Percentiles rank a stretch among this genome's conserved stretches.
phyloP scores from a whole-genome alignment of 1,140 invertebrate species.

The Eriocheir sinensis region DNA sequence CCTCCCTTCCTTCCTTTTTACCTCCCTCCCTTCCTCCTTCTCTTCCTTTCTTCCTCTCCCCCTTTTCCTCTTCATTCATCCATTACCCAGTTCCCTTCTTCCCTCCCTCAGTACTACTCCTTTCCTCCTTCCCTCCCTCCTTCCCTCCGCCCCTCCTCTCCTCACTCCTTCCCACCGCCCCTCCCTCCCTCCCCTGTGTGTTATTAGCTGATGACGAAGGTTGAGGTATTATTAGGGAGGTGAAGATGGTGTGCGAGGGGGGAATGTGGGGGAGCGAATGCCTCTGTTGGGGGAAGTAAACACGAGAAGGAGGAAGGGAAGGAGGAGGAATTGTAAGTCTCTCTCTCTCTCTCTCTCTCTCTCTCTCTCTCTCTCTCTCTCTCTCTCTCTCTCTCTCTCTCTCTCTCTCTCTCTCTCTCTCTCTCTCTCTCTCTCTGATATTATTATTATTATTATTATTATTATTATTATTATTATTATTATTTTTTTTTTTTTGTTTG shows the following conservation, averaged over 20 bases:
- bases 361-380: neutral
- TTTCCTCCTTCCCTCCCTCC: neutral
- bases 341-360: neutral
- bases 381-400: neutral
- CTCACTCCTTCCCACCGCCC: neutral
- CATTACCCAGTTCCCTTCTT: too few species aligned
- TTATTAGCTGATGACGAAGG: neutral
- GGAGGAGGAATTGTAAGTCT: neutral
- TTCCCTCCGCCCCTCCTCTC: neutral
- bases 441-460: too few species aligned
- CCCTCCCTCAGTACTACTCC: too few species aligned
- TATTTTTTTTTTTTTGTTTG: neutral
- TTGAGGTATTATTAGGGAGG: neutral
- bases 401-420: constrained; percentile 5
- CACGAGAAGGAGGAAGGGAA: too few species aligned
- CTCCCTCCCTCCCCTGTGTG: neutral
- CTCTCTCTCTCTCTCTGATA: neutral
- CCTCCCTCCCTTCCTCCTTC: neutral
- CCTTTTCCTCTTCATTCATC: too few species aligned
- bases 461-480: too few species aligned
- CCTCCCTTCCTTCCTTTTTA: neutral
- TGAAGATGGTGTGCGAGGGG: neutral
- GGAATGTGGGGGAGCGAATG: neutral
- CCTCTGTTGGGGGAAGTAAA: neutral
- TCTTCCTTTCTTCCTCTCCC: too few species aligned